phyloP scores from a whole-genome alignment of 1,140 invertebrate species.

The Lordiphosa collinella region DNA sequence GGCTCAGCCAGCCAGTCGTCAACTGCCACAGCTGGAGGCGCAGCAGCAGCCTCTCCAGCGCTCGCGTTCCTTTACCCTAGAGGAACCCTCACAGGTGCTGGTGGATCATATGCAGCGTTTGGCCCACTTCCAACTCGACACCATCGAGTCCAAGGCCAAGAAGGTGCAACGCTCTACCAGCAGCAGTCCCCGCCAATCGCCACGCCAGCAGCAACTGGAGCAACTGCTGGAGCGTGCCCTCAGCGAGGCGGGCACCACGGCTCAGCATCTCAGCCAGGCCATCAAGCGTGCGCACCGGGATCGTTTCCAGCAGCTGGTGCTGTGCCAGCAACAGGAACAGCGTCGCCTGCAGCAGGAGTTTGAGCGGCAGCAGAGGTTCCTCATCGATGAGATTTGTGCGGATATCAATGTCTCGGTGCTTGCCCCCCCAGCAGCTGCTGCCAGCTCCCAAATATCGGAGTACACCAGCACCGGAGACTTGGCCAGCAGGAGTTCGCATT shows the following conservation, averaged over 20 bases:
- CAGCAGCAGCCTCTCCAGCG: slow-evolving; percentile 55
- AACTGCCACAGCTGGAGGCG: background rate
- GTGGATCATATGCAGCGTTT: slow-evolving; percentile 80
- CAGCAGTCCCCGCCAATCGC: background rate
- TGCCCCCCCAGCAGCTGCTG: background rate
- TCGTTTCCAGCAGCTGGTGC: slow-evolving; percentile 77
- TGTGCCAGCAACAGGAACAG: slow-evolving; percentile 69
- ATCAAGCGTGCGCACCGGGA: slow-evolving; percentile 74
- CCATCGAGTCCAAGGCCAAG: slow-evolving; percentile 69
- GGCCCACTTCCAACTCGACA: slow-evolving; percentile 47
- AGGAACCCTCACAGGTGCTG: slow-evolving; percentile 83
- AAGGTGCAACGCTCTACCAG: slow-evolving; percentile 50
- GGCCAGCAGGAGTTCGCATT: slow-evolving; percentile 1
- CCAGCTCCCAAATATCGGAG: background rate
- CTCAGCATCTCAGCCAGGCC: slow-evolving; percentile 14
- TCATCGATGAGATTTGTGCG: slow-evolving; percentile 64
- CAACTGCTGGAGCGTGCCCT: slow-evolving; percentile 40
- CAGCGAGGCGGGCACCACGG: slow-evolving; percentile 15
- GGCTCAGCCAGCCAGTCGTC: background rate
- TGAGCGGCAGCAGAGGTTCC: slow-evolving; percentile 57
- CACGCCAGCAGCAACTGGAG: slow-evolving; percentile 11
- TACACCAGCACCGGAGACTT: slow-evolving; percentile 46
- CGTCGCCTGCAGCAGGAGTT: slow-evolving; percentile 58
- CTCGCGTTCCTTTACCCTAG: slow-evolving; percentile 83
- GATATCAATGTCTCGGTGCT: slow-evolving; percentile 41